Base-by-base conservation (phyloP, 2,797 vertebrate species). In the Enteromius fasciolatus region DNA sequence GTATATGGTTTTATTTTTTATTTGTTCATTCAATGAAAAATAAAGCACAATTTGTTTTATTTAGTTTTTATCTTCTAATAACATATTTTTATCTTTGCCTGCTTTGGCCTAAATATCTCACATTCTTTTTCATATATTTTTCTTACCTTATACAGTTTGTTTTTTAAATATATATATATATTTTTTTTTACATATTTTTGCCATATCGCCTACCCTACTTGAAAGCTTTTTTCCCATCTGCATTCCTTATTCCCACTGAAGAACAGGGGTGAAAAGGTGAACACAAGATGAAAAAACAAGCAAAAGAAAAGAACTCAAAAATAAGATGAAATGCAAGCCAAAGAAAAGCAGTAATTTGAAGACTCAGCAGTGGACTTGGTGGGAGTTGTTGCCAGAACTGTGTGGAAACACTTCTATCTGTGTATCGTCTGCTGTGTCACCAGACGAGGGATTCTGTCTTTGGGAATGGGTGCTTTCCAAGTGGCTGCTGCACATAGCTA, bases 181-280 rank as follows among this genome's bases (percentile, higher is more conserved):
- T 33, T 33, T 39, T 39, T 39, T 39, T 9, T 9, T 39, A 39
- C 44, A 25, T 4, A 23, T 23, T 25, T 59, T 25, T 59, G 54
- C 54, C n/a, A 25, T 59, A 59, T 59, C 54, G 11, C n/a, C 54
- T 23, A 59, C 11, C n/a, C 54, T 59, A 25, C 83, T 85, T 89
- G 54, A 89, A 90, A 91, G 87, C 75, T 44, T 67, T 84, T 90
- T 92, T 90, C 89, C 83, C 87, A 76, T 83, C 77, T 83, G 87
- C 86, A 88, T 86, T 86, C 78, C 89, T 90, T 85, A 73, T 87
- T 85, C 86, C 86, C 48, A 82, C 87, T 89, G 84, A 83, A 90
- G 87, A 86, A n/a, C 11, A 31, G 50, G 73, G 17, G 79, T 63
- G 67, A 83, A 86, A 86, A 61, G 17, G 82, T 80, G 80, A 80